A percentile compares a stretch with the other conserved stretches of the same genome.
Evolutionary conservation across 2,888 invertebrate genomes (phyloP).

Genomic region (Nomada ferruginata): DNA sequence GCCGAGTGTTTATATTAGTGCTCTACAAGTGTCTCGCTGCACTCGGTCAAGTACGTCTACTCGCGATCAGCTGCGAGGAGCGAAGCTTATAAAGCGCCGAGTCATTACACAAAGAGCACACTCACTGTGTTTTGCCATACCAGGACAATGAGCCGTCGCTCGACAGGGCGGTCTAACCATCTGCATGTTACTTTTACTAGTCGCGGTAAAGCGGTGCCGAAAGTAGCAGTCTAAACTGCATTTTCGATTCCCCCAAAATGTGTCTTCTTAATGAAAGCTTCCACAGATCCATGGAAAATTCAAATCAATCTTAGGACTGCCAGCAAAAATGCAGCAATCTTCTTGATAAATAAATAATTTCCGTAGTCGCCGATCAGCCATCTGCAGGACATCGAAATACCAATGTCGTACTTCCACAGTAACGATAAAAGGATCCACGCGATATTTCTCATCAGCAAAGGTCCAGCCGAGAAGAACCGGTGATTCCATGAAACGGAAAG

Average conservation of each 20-base stretch:
- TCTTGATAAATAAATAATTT: too few species aligned
- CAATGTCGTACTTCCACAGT: conserved; percentile 4
- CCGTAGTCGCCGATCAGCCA: not conserved
- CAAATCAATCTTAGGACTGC: too few species aligned
- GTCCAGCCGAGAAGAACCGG: conserved; percentile 14
- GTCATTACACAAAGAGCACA: conserved; percentile 83
- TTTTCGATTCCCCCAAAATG: too few species aligned
- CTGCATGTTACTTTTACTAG: conserved; percentile 14
- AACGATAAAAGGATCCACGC: conserved; percentile 14
- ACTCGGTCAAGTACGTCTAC: conserved; percentile 80
- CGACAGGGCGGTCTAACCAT: conserved; percentile 22
- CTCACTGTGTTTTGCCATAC: conserved; percentile 82
- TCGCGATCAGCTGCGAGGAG: conserved; percentile 76
- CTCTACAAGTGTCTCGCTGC: conserved; percentile 79
- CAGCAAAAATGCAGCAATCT: too few species aligned
- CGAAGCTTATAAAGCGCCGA: conserved; percentile 79
- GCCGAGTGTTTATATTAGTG: conserved; percentile 70
- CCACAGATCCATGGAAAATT: too few species aligned
- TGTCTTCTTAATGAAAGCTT: too few species aligned
- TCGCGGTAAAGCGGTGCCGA: not conserved
- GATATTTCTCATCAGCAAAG: conserved; percentile 15
- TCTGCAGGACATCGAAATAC: not conserved
- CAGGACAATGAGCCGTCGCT: conserved; percentile 73
- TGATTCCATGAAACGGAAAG: conserved; percentile 17
- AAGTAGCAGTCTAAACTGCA: too few species aligned